Percentiles rank a stretch among this genome's conserved stretches.
phyloP scores from a whole-genome alignment of 2,113 vertebrate genomes.

The Gasterosteus nipponicus region DNA sequence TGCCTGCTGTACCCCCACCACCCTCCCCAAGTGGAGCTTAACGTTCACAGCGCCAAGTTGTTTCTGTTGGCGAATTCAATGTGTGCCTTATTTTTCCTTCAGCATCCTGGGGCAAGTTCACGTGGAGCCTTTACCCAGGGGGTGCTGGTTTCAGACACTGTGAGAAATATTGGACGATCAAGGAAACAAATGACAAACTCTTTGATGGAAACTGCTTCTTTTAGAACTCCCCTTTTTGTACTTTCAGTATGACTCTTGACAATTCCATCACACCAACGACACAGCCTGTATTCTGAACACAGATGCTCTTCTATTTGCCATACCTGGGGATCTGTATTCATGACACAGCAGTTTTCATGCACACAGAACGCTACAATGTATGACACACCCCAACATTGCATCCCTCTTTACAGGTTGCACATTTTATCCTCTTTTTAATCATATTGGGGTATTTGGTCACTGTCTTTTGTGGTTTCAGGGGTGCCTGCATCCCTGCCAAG shows the following conservation, averaged over 20 bases:
- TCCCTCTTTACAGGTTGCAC: constrained; percentile 14
- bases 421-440: constrained; percentile 27
- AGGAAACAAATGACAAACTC: background rate
- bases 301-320: background rate
- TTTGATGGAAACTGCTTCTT: background rate
- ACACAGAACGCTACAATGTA: background rate
- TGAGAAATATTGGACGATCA: background rate
- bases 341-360: constrained; percentile 30
- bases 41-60: constrained; percentile 30
- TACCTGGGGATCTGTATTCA: constrained; percentile 11
- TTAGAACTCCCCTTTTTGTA: background rate
- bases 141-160: constrained; percentile 21
- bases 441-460: constrained; percentile 1
- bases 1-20: constrained; percentile 20
- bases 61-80: constrained; percentile 43
- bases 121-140: constrained; percentile 17
- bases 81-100: constrained; percentile 41
- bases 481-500: background rate
- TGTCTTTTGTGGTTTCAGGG: background rate
- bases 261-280: background rate
- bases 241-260: background rate
- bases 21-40: background rate
- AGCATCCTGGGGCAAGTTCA: constrained; percentile 23
- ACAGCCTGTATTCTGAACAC: background rate
- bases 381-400: constrained; percentile 22